Evolutionary conservation across 2,888 invertebrate species (phyloP), one percentile per base, ranked within the genome.

Genomic region (Acrocyrtus sp.): DNA sequence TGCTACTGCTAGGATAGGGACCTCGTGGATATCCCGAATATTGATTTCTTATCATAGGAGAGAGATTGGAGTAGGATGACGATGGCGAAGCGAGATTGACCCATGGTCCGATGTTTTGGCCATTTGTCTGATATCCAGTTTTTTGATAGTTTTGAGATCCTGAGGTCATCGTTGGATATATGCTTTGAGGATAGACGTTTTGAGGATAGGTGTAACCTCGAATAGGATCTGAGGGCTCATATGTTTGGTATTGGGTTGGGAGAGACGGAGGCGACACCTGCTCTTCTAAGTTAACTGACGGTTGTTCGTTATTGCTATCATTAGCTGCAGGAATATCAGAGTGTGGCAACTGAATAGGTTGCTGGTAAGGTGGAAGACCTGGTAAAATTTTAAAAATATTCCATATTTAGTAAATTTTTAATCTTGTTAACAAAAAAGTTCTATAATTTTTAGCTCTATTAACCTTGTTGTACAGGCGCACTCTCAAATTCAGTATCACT

Each of bases 321-420:
- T 26, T 50, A 15, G 29, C 29, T 1, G 19, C 0, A 1, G 76
- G 74, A 19, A 78, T 48, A 45, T 69, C 63, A 22, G 62, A 5
- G 10, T 68, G 39, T 8, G 75, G 78, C 12, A 78, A 29, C 21
- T 68, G 77, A 51, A 78, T 60, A 0, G 78, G 78, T 34, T 75
- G 72, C 12, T 60, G 26, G 26, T 56, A 75, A 15, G 61, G 47
- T 15, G 48, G 24, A 47, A 19, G 56, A 3, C 47, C 65, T 72
- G 45, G 5, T 47, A 60, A 27, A 26, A 5, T 47, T 27, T 21
- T 10, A 21, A 19, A 1, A 43, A 19, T 34, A 29, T 19, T 29
- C 45, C 19, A 61, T 41, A 22, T 43, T 41, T 24, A 15, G 34
- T 39, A 21, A 47, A 21, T 19, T 12, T 50, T 22, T 50, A 22